Base-by-base conservation (phyloP, 2,113 vertebrate genomes). In the Cavia aperea region DNA sequence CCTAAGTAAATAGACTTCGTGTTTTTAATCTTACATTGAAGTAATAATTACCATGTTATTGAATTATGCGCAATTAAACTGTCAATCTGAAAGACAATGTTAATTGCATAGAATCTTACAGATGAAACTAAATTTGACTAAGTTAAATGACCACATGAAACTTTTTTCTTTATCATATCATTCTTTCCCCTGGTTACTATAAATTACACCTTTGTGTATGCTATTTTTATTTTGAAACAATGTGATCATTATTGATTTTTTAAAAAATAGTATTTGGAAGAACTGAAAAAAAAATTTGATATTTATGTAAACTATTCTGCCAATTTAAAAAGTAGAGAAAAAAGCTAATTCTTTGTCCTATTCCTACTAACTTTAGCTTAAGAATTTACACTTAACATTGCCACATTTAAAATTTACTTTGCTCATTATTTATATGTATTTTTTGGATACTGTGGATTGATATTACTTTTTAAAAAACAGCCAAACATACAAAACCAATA, bases 61-160 rank as follows among this genome's bases (percentile, higher is more conserved):
- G n/a, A 90, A 66, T 88, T 85, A 58, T 85, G 26, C 85, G 36
- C 18, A 82, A 77, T 95, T 96, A 92, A 70, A 91, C 73, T 96
- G 15, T 78, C 65, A 81, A 93, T 96, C 78, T 96, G 88, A 97
- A 96, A 90, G 97, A 85, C 87, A 89, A 4, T 89, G 29, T 81
- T 81, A 70, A 1, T 93, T 91, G 3, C 29, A 91, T 89, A 86
- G 4, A n/a, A 10, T 62, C 0, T 86, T 66, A 70, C 46, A 96
- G 49, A 95, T 95, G n/a, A 96, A 85, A 95, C 60, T 97, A 94
- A 95, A 93, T 95, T 97, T 96, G 81, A 91, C 94, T 19, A 0
- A 93, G 89, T 94, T 95, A 93, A 94, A 95, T 91, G 93, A 51
- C 72, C 33, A 93, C 46, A 82, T 75, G 95, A 97, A 95, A 94